Percentiles rank a stretch among this genome's conserved stretches.
Conservation (phyloP, 2,797 vertebrate species). For the Xerus rutilus region DNA sequence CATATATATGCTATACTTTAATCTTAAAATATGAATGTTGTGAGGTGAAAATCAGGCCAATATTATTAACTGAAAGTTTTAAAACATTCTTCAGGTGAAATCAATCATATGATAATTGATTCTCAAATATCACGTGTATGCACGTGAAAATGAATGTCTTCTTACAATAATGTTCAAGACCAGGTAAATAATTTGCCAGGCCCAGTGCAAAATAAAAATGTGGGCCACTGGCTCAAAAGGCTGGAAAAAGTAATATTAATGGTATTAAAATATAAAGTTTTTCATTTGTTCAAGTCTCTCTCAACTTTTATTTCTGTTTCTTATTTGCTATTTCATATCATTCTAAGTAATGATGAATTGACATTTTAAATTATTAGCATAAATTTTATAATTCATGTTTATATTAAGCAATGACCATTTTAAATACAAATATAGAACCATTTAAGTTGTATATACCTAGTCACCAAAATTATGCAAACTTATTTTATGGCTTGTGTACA, state of each 20-base stretch:
- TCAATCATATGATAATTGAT: not conserved
- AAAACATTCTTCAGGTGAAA: not conserved
- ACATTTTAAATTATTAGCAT: constrained; percentile 1
- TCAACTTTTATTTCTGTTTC: not conserved
- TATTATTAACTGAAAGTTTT: not conserved
- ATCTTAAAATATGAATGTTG: not conserved
- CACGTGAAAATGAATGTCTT: not conserved
- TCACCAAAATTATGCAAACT: not conserved
- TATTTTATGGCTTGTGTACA: not conserved
- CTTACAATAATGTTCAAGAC: not conserved
- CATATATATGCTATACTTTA: not conserved
- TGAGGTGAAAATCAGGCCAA: not conserved
- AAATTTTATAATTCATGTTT: not conserved
- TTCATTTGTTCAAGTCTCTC: not conserved
- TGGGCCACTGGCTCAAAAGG: not conserved
- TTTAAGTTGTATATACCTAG: not conserved
- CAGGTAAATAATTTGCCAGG: not conserved
- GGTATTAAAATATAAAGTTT: not conserved
- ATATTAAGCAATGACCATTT: not conserved
- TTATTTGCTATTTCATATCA: not conserved
- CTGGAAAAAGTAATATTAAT: not conserved
- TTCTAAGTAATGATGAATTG: not conserved
- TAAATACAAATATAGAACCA: constrained; percentile 35
- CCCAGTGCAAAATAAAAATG: not conserved
- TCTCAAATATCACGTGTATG: not conserved